phyloP scores from a whole-genome alignment of 2,113 vertebrate species.

The Melanocharis versteri region DNA sequence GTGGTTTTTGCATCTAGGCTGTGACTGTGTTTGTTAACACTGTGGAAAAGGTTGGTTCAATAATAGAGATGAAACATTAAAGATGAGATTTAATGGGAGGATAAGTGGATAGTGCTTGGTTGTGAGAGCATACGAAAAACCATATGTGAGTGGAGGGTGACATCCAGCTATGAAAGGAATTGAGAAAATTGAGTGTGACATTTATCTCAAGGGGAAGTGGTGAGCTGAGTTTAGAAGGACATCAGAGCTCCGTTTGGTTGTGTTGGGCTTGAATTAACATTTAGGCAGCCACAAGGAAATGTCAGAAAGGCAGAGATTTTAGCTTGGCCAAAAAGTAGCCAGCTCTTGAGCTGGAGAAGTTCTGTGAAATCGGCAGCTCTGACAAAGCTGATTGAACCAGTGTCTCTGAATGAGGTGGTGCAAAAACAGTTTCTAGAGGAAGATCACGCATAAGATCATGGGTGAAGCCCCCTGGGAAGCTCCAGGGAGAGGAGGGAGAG shows the following conservation, averaged over 20 bases:
- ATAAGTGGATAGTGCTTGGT: not conserved
- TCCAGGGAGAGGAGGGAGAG: not conserved
- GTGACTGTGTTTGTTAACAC: not conserved
- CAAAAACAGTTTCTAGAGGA: not conserved
- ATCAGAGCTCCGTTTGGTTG: not conserved
- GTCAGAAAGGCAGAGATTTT: not conserved
- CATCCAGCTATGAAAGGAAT: not conserved
- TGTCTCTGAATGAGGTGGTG: not conserved
- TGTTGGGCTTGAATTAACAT: not conserved
- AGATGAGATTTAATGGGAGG: not conserved
- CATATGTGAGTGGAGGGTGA: not conserved
- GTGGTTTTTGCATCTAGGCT: not conserved
- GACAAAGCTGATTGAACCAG: not conserved
- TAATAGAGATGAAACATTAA: not conserved
- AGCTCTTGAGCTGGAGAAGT: not conserved
- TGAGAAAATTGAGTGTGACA: not conserved
- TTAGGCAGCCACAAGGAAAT: not conserved
- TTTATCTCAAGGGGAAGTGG: not conserved
- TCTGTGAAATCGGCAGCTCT: not conserved
- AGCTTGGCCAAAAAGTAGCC: not conserved
- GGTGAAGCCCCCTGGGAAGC: not conserved
- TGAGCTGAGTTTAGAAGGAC: not conserved
- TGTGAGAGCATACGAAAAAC: not conserved
- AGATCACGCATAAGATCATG: not conserved
- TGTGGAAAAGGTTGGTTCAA: not conserved